Conservation (phyloP, 2,797 vertebrate species). For the Simalia tracyae region DNA sequence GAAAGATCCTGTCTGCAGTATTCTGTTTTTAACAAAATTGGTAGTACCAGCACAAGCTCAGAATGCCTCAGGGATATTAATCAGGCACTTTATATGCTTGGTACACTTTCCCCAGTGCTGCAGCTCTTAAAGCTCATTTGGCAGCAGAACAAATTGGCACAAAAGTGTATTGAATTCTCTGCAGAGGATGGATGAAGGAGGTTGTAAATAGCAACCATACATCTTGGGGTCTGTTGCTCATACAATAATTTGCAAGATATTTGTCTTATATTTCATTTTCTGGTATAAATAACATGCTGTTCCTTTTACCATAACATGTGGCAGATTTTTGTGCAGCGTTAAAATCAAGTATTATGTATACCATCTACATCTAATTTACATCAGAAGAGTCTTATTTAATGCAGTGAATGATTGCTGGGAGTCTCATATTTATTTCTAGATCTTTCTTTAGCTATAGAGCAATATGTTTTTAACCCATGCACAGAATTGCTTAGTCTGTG, state of each 20-base stretch:
- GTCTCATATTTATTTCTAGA: not conserved
- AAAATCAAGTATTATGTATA: not conserved
- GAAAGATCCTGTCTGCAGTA: not conserved
- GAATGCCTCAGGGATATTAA: slow-evolving; percentile 19
- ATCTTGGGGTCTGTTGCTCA: not conserved
- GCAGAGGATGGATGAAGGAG: not conserved
- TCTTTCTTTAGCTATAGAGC: not conserved
- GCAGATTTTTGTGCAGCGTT: not conserved
- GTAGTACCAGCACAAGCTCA: not conserved
- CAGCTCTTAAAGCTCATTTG: not conserved
- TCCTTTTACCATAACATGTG: not conserved
- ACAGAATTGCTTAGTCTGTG: not conserved
- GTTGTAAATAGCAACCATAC: slow-evolving; percentile 22
- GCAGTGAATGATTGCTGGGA: not conserved
- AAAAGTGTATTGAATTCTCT: not conserved
- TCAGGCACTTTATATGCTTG: not conserved
- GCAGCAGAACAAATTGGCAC: slow-evolving; percentile 9
- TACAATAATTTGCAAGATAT: slow-evolving; percentile 1
- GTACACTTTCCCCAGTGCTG: rapidly evolving
- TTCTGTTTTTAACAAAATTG: slow-evolving; percentile 16
- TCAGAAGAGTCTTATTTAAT: not conserved
- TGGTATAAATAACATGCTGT: not conserved
- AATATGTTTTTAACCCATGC: not conserved
- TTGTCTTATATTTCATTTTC: not conserved
- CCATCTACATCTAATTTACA: not conserved